Base-by-base conservation (phyloP, 2,797 vertebrate genomes). In the Alectoris magna region DNA sequence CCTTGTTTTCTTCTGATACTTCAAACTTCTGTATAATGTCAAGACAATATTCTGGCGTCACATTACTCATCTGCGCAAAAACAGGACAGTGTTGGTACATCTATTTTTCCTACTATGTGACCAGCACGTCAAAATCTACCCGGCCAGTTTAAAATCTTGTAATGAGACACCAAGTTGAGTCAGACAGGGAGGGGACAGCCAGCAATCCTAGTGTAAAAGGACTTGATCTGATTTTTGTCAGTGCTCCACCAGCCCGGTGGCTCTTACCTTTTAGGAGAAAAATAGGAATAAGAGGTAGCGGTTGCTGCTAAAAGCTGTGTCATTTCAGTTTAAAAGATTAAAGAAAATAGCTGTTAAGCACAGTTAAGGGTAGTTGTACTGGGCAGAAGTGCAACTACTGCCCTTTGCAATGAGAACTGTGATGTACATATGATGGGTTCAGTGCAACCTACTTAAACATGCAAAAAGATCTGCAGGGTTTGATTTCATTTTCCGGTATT, bases 1-100 rank as follows among this genome's bases (percentile, higher is more conserved):
- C 97, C 97, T 99, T 99, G 97, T 99, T 99, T 97, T 99, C 99
- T 76, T 99, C 98, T 4, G 98, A 98, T 79, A 98, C 96, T 95
- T 99, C 99, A 96, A 99, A 99, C 96, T 99, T 99, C 95, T 98
- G 97, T 94, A 99, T 98, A 97, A 99, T 98, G 96, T 99, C 99
- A 95, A 98, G 97, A 86, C 98, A 98, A 78, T 98, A 98, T 84
- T 99, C 99, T 66, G 98, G 95, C 1, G 99, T 99, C 96, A 99
- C 98, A 27, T 97, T 99, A 91, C 87, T 97, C 98, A 99, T 99
- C 99, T 99, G 96, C 60, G 91, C 69, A 97, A 93, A 96, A 84
- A 93, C 64, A 97, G 94, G 95, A 84, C 46, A 95, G 79, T 12
- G 53, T 82, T 73, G 76, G 34, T 48, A 34, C 14, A 36, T 12